Percentiles rank a stretch among this genome's conserved stretches.
These are phyloP conservation scores for Erebia ligea DNA, from an alignment of 2,888 invertebrate species.

Conservation along the genomic window DNA sequence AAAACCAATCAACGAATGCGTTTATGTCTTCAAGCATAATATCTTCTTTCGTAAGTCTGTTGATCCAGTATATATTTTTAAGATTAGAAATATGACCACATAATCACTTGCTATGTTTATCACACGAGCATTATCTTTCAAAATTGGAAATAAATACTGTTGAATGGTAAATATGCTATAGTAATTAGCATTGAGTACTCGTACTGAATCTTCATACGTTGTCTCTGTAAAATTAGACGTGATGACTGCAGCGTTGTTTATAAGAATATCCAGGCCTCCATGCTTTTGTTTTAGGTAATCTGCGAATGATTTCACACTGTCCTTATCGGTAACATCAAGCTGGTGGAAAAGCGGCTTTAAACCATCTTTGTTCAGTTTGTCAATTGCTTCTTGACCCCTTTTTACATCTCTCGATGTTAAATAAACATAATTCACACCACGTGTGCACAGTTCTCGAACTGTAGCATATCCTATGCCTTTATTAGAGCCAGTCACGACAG, in stretches of 20 bases:
- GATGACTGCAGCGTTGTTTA: slow-evolving; percentile 52
- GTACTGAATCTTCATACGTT: slow-evolving; percentile 48
- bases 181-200: slow-evolving; percentile 49
- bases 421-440: slow-evolving; percentile 85
- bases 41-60: slow-evolving; percentile 42
- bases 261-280: slow-evolving; percentile 50
- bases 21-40: slow-evolving; percentile 43
- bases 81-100: slow-evolving; percentile 49
- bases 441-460: slow-evolving; percentile 82
- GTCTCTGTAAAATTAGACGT: slow-evolving; percentile 40
- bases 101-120: slow-evolving; percentile 48
- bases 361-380: slow-evolving; percentile 75
- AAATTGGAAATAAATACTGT: slow-evolving; percentile 46
- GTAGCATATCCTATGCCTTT: slow-evolving; percentile 86
- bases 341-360: slow-evolving; percentile 58
- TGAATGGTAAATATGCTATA: slow-evolving; percentile 46
- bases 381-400: slow-evolving; percentile 80
- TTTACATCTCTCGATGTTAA: slow-evolving; percentile 83
- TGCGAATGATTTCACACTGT: slow-evolving; percentile 47
- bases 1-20: slow-evolving; percentile 47
- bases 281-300: slow-evolving; percentile 47
- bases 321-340: slow-evolving; percentile 48
- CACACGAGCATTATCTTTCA: slow-evolving; percentile 48
- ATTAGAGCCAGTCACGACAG: slow-evolving; percentile 85
- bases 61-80: slow-evolving; percentile 46